Evolutionary conservation across 2,888 invertebrate species (phyloP).

Genomic region (Epirrhoe tristata): DNA sequence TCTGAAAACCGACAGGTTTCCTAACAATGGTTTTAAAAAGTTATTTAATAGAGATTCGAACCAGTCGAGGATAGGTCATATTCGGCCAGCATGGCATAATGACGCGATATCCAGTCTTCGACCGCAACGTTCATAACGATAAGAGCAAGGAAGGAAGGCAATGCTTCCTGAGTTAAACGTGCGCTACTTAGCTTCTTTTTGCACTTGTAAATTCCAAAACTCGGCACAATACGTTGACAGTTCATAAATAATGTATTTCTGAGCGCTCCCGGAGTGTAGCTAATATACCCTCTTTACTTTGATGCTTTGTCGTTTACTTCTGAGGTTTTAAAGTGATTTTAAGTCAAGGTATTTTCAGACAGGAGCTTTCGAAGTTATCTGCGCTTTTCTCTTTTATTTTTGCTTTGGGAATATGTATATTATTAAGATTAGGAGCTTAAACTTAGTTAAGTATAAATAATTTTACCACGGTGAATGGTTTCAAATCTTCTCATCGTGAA

Average conservation of each 20-base stretch:
- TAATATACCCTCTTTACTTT: slow-evolving; percentile 18
- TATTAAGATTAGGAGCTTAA: too few species aligned
- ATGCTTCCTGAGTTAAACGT: slow-evolving; percentile 10
- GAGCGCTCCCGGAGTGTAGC: slow-evolving; percentile 18
- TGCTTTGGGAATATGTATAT: background rate
- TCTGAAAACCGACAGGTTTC: too few species aligned
- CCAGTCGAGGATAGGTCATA: background rate
- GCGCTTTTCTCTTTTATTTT: background rate
- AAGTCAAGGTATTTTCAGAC: background rate
- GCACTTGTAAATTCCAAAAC: slow-evolving; percentile 16
- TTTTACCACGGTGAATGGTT: too few species aligned
- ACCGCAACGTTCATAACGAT: slow-evolving; percentile 6
- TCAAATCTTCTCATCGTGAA: too few species aligned
- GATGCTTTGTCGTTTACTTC: slow-evolving; percentile 19
- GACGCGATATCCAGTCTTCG: background rate
- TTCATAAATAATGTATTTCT: slow-evolving; percentile 32
- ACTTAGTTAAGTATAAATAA: too few species aligned
- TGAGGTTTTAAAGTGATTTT: slow-evolving; percentile 1
- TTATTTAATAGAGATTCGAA: too few species aligned
- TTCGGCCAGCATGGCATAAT: background rate
- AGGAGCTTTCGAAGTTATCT: background rate
- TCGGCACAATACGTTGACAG: slow-evolving; percentile 22
- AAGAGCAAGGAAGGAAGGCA: slow-evolving; percentile 11
- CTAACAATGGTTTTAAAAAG: too few species aligned
- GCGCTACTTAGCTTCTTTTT: slow-evolving; percentile 14